Evolutionary conservation across 2,113 vertebrate species (phyloP), one percentile per base, ranked within the genome.

Genomic region (Speoplatyrhinus poulsoni): DNA sequence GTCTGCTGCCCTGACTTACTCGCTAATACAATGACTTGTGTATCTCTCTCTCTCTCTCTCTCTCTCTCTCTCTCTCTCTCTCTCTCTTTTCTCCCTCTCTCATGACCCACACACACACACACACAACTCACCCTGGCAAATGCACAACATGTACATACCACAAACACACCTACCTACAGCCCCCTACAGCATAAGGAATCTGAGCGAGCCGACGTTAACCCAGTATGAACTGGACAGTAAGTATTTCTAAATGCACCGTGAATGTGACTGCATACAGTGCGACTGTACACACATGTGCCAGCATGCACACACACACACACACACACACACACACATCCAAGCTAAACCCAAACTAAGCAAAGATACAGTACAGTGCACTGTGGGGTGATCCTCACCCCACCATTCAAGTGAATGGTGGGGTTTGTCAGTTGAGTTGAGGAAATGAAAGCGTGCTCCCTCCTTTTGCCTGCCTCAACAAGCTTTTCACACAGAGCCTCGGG

Each of bases 211-310:
- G 3, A 83, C 91, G 62, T 92, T 97, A 88, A 93, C 89, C 17
- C 95, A 98, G 85, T 96, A 96, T 12, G 94, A 98, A 83, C 87
- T 98, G 87, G 93, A 97, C 93, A 96, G 96, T 98, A 95, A 97
- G 96, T 96, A 26, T 50, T 61, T 12, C 9, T 70, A 32, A 16
- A 48, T 6, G 16, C 19, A 41, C 12, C 1, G 12, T n/a, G 1
- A 54, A 16, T 54, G 52, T 8, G 7, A 54, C 8, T 13, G 15
- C 4, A 54, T 54, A n/a, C n/a, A 12, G 12, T 53, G 3, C 15
- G 9, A 11, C 49, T 50, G 9, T 13, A 54, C 36, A 50, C 58
- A 61, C 36, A 47, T 12, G 17, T 12, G 10, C 13, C 26, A 15
- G 15, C n/a, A 67, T 7, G 13, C 46, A 57, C 13, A 12, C 46